phyloP scores from a whole-genome alignment of 2,888 invertebrate species.

The Cantharis lateralis region DNA sequence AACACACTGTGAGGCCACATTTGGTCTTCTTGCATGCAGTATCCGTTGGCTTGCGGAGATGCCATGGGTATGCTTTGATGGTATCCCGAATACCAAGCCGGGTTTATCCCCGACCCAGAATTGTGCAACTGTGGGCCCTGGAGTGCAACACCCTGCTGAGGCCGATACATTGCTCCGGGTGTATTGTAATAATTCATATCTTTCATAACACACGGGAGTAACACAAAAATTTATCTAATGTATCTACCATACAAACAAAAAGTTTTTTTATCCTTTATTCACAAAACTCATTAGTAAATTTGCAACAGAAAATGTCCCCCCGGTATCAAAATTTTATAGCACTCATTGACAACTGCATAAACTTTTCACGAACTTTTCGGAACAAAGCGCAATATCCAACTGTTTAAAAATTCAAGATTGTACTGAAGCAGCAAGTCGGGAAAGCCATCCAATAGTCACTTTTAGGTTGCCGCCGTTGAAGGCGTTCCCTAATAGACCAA shows the following conservation, averaged over 20 bases:
- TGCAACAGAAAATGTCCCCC: neutral
- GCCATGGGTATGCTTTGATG: constrained; percentile 53
- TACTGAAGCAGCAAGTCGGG: neutral
- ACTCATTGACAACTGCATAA: neutral
- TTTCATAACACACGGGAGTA: constrained; percentile 10
- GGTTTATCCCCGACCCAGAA: constrained; percentile 40
- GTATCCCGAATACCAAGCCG: constrained; percentile 58
- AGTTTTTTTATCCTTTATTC: neutral
- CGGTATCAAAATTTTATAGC: neutral
- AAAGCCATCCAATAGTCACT: neutral
- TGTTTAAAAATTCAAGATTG: neutral
- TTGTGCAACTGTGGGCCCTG: constrained; percentile 60
- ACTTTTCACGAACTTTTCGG: neutral
- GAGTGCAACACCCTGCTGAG: constrained; percentile 53
- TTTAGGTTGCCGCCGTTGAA: neutral
- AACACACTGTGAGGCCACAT: constrained; percentile 57
- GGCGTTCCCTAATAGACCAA: constrained; percentile 38
- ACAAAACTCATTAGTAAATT: neutral
- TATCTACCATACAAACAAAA: neutral
- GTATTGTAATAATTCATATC: constrained; percentile 73
- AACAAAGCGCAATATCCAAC: neutral
- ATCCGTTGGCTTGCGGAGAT: constrained; percentile 36
- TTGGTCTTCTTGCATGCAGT: constrained; percentile 54
- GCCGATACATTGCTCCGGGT: constrained; percentile 58
- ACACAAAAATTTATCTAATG: neutral